phyloP scores from a whole-genome alignment of 2,888 invertebrate genomes.

The Adelognathus sp. region DNA sequence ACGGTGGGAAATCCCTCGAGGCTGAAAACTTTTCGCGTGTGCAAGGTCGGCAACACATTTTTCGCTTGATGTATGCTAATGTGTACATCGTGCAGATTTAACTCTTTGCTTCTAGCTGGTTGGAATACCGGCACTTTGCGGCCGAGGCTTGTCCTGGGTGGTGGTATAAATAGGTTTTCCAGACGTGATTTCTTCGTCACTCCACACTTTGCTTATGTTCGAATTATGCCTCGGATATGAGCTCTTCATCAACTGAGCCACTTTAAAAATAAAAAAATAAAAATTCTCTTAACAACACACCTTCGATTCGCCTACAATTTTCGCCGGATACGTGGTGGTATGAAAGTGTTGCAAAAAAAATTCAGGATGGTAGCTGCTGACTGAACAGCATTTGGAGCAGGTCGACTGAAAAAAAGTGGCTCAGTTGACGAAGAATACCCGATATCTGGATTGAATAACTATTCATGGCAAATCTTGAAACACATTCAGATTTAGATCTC shows the following conservation, averaged over 20 bases:
- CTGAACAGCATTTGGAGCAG: no score
- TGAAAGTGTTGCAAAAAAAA: no score
- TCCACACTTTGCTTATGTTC: neutral
- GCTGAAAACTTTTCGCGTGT: constrained; percentile 47
- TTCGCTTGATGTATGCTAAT: constrained; percentile 34
- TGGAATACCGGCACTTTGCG: constrained; percentile 32
- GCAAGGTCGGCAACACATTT: constrained; percentile 39
- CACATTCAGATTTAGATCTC: no score
- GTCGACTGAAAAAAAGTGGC: no score
- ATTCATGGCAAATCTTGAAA: no score
- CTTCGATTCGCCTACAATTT: no score
- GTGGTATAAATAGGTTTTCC: neutral
- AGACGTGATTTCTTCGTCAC: neutral
- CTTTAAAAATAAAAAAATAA: no score
- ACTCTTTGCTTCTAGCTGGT: constrained; percentile 10
- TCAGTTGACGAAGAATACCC: no score
- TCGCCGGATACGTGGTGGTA: no score
- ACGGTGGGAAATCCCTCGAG: constrained; percentile 35
- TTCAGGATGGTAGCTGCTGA: no score
- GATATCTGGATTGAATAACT: no score
- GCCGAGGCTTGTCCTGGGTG: constrained; percentile 3
- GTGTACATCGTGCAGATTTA: neutral
- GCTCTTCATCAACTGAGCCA: neutral
- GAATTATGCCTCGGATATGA: neutral
- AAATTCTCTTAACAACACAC: no score